Evolutionary conservation across 2,888 invertebrate genomes (phyloP), one percentile per base, ranked within the genome.

Genomic region (Drosophila testacea): DNA sequence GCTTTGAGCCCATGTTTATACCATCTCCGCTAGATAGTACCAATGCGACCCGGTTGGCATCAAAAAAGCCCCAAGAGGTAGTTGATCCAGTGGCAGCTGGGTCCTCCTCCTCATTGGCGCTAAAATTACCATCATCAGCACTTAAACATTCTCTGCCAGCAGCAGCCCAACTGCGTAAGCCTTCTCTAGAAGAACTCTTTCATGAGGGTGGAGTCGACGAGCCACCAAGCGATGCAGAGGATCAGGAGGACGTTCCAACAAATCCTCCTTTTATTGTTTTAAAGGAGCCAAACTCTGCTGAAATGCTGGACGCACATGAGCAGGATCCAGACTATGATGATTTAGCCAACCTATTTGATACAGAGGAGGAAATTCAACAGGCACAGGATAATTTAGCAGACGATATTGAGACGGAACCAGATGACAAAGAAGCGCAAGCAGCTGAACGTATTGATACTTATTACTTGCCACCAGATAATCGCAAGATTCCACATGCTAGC

Each of bases 1-100:
- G 94, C 48, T 96, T 96, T 88, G 96, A 96, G 81, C 96, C 96
- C 0, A 95, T 96, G 93, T 97, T 96, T 80, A 95, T 96, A 78
- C 96, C 96, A 0, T 96, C 96, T 0, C 96, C 96, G 0, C 94
- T 94, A 10, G 96, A 96, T 80, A 95, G 95, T 82, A 94, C 69
- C 92, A 94, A 92, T 77, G 83, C 88, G 4, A 83, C 90, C 10
- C 79, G 85, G 28, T 51, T 82, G 10, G 51, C 86, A 11, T 67
- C 80, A 0, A 88, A 84, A 51, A 4, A 47, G 1, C 50, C 75
- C 0, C 47, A 47, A n/a, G 52, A 61, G 6, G 44, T 22, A 22
- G 22, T 54, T 7, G 54, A 54, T 9, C 10, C 64, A 9, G 42
- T 54, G 9, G 62, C 48, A 41, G 4, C 67, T 22, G 22, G 22